phyloP scores from a whole-genome alignment of 2,797 vertebrate species.

The Aldrovandia affinis region DNA sequence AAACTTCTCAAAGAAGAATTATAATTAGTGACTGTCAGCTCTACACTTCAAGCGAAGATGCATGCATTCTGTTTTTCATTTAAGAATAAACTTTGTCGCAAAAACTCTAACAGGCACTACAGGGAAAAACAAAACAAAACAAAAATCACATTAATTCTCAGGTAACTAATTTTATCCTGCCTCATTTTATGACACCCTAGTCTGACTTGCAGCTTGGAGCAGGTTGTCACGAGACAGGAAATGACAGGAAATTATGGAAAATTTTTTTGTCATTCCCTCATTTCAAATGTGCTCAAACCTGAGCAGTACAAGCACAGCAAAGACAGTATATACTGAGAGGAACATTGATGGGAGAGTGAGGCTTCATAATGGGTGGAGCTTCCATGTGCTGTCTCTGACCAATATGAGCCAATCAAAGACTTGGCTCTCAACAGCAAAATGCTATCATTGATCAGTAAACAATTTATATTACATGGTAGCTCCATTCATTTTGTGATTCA shows the following conservation, averaged over 20 bases:
- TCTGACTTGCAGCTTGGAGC: background rate
- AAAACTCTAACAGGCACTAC: background rate
- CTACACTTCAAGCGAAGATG: background rate
- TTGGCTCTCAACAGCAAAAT: conserved; percentile 1
- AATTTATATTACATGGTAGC: too few species aligned
- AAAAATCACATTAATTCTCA: background rate
- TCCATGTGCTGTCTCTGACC: background rate
- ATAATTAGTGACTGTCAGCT: background rate
- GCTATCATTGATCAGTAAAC: background rate
- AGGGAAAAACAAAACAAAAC: background rate
- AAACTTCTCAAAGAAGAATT: background rate
- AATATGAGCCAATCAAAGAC: background rate
- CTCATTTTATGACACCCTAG: background rate
- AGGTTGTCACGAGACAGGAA: background rate
- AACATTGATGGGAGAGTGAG: background rate
- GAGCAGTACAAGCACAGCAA: background rate
- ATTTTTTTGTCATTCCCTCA: background rate
- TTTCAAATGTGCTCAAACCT: background rate
- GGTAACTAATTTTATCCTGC: background rate
- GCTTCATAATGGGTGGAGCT: background rate
- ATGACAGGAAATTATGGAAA: background rate
- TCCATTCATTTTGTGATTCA: background rate
- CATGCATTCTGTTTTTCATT: background rate
- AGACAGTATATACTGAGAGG: background rate
- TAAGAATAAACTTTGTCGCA: background rate